Percentiles rank a stretch among this genome's conserved stretches.
These are phyloP conservation scores for Nothocercus julius DNA, from an alignment of 2,113 vertebrate species.

Conservation along the genomic window DNA sequence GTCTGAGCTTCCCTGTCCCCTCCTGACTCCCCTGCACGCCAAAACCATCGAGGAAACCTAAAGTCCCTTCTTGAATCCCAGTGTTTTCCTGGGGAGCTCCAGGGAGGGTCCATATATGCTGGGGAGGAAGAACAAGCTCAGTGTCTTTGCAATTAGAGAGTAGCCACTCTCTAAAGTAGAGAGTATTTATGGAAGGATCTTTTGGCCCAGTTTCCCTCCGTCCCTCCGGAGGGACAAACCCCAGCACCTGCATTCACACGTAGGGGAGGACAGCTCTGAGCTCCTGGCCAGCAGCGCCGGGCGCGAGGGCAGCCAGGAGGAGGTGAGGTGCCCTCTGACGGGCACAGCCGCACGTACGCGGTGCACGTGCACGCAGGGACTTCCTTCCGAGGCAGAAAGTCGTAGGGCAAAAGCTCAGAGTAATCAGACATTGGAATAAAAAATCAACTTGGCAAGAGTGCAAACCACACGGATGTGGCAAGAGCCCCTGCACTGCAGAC, in stretches of 20 bases:
- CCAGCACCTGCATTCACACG: background rate
- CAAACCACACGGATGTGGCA: background rate
- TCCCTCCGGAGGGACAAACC: background rate
- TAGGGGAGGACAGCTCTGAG: background rate
- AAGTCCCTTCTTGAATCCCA: background rate
- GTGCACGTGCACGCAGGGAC: background rate
- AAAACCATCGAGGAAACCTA: background rate
- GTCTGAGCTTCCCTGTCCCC: background rate
- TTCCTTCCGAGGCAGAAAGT: background rate
- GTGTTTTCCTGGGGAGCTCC: background rate
- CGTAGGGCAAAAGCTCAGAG: background rate
- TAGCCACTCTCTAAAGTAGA: too few species aligned
- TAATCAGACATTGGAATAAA: background rate
- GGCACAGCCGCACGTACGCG: background rate
- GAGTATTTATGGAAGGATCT: background rate
- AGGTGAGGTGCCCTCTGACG: background rate
- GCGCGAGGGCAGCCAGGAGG: background rate
- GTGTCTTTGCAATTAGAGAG: background rate
- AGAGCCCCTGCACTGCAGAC: background rate
- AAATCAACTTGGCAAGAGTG: background rate
- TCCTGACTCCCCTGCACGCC: background rate
- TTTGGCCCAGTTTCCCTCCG: background rate
- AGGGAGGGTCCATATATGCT: rapidly evolving
- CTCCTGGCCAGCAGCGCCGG: too few species aligned
- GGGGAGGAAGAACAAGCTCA: background rate